A percentile compares a stretch with the other conserved stretches of the same genome.
Conservation (phyloP, 2,797 vertebrate species). For the Falco columbarius region DNA sequence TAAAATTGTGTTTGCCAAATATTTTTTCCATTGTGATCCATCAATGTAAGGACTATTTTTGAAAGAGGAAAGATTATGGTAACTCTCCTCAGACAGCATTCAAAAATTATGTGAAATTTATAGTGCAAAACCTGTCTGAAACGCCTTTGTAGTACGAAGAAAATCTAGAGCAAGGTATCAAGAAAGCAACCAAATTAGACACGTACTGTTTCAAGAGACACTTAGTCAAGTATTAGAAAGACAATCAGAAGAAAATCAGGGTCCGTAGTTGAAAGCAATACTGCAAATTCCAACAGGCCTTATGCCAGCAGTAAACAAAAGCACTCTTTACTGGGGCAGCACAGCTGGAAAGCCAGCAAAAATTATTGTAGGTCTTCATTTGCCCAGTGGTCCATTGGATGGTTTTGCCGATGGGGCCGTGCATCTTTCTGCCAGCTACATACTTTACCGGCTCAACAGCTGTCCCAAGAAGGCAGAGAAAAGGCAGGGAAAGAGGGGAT, state of each 20-base stretch:
- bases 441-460: background rate
- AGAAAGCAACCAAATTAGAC: background rate
- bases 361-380: background rate
- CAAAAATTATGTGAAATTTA: background rate
- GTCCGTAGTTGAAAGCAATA: background rate
- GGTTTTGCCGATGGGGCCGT: background rate
- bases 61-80: background rate
- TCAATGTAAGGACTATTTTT: background rate
- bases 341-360: background rate
- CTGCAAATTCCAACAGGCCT: background rate
- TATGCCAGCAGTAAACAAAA: background rate
- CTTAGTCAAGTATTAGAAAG: background rate
- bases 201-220: background rate
- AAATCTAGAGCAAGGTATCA: background rate
- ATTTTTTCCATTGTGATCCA: background rate
- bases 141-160: background rate
- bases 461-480: background rate
- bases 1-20: background rate
- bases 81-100: background rate
- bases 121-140: background rate
- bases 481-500: background rate
- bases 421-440: background rate
- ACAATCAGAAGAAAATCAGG: background rate
- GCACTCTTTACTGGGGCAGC: constrained; percentile 10
- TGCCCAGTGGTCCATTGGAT: background rate